phyloP scores from a whole-genome alignment of 2,113 vertebrate species.

The human (Homo sapiens) region DNA sequence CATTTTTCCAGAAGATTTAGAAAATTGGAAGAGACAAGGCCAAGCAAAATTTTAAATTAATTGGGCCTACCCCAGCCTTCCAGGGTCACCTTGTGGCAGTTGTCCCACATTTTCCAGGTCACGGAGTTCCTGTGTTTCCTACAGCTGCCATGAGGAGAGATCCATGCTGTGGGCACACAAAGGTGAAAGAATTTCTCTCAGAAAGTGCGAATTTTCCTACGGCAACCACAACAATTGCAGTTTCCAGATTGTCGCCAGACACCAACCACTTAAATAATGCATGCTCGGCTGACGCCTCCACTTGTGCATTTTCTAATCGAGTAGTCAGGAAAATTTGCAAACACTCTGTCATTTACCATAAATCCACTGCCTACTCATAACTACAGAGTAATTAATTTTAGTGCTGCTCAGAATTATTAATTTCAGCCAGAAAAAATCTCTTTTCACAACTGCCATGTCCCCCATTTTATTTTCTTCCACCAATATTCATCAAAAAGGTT shows the following conservation, averaged over 20 bases:
- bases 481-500: constrained; percentile 47
- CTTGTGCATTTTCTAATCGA: constrained; percentile 87
- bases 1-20: constrained; percentile 97
- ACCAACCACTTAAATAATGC: constrained; percentile 89
- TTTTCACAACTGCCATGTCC: constrained; percentile 58
- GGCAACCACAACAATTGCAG: constrained; percentile 85
- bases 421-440: constrained; percentile 79
- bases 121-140: constrained; percentile 87
- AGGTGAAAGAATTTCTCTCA: constrained; percentile 91
- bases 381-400: constrained; percentile 86
- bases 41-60: constrained; percentile 97
- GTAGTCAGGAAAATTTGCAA: constrained; percentile 87
- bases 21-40: constrained; percentile 96
- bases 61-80: constrained; percentile 91
- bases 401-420: constrained; percentile 84
- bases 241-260: constrained; percentile 87
- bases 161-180: constrained; percentile 86
- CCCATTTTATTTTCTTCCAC: constrained; percentile 33
- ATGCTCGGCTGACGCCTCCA: constrained; percentile 84
- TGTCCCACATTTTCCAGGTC: constrained; percentile 93
- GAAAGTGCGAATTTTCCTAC: constrained; percentile 88
- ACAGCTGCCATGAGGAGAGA: constrained; percentile 87
- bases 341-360: constrained; percentile 88
- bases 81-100: constrained; percentile 92
- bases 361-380: constrained; percentile 89